Evolutionary conservation across 2,113 vertebrate species (phyloP).

Genomic region (Eudyptes chrysolophus): DNA sequence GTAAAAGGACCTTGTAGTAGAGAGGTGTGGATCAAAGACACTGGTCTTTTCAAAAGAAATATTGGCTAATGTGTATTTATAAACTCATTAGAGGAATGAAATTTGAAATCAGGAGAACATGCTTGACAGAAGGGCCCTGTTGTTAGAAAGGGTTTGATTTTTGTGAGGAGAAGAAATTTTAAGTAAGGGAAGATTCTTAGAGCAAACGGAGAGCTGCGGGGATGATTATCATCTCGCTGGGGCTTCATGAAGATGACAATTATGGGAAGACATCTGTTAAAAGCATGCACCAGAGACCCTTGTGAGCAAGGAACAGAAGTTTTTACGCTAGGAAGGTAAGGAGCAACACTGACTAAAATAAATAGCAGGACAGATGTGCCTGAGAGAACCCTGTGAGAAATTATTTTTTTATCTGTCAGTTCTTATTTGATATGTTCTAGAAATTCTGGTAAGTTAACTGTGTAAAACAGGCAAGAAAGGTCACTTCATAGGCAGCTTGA

Average conservation of each 20-base stretch:
- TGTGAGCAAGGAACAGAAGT: neutral
- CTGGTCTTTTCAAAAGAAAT: neutral
- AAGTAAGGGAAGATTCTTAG: neutral
- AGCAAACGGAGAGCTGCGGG: neutral
- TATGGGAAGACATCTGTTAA: neutral
- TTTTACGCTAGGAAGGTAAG: neutral
- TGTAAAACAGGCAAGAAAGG: neutral
- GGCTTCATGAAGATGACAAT: slow-evolving; percentile 6
- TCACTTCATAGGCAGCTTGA: neutral
- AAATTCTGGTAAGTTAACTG: neutral
- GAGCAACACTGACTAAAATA: neutral
- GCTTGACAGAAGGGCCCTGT: neutral
- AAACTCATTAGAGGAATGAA: neutral
- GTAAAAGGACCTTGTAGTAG: neutral
- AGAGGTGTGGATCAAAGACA: neutral
- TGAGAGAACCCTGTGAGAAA: neutral
- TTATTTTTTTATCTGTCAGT: neutral
- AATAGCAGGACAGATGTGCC: slow-evolving; percentile 14
- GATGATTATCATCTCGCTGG: neutral
- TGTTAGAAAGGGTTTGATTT: neutral
- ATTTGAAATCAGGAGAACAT: neutral
- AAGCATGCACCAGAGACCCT: neutral
- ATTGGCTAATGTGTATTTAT: neutral
- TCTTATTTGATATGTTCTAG: neutral
- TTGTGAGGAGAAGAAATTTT: neutral